Conservation (phyloP, 2,113 vertebrate genomes). For the Prochilodus magdalenae region DNA sequence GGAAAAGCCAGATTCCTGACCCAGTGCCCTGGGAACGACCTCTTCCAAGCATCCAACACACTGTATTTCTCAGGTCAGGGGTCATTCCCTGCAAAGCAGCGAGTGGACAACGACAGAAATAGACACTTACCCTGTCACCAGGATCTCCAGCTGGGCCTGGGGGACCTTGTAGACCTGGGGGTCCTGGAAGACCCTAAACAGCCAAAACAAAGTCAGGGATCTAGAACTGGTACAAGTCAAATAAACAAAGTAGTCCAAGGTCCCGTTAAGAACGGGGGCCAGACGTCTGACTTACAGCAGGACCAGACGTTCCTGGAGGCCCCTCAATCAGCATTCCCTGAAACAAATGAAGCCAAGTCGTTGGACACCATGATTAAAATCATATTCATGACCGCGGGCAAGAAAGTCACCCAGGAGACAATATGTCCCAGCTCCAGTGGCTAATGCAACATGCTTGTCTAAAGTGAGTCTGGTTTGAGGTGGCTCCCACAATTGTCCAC, state of each 20-base stretch:
- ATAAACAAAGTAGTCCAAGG: neutral
- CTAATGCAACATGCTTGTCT: too few relatives aligned
- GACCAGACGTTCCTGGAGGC: conserved; percentile 87
- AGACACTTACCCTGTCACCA: conserved; percentile 90
- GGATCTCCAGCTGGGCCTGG: conserved; percentile 89
- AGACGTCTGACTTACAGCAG: conserved; percentile 81
- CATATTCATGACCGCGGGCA: too few relatives aligned
- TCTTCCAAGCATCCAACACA: neutral
- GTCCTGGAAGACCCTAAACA: conserved; percentile 91
- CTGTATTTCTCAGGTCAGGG: neutral
- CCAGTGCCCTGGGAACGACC: neutral
- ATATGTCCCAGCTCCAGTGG: too few relatives aligned
- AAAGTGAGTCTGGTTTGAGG: too few relatives aligned
- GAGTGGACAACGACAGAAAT: neutral
- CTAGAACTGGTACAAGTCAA: neutral
- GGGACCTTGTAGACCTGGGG: conserved; percentile 90
- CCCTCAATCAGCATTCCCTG: conserved; percentile 99
- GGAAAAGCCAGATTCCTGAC: neutral
- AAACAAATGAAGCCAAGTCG: conserved; percentile 28
- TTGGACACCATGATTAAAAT: too few relatives aligned
- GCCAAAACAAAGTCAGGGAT: conserved; percentile 41
- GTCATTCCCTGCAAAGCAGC: neutral
- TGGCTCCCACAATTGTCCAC: too few relatives aligned
- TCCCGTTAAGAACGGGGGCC: neutral
- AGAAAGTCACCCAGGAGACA: too few relatives aligned